A percentile compares a stretch with the other conserved stretches of the same genome.
phyloP scores from a whole-genome alignment of 2,113 vertebrate genomes.

The Cheilinus undulatus region DNA sequence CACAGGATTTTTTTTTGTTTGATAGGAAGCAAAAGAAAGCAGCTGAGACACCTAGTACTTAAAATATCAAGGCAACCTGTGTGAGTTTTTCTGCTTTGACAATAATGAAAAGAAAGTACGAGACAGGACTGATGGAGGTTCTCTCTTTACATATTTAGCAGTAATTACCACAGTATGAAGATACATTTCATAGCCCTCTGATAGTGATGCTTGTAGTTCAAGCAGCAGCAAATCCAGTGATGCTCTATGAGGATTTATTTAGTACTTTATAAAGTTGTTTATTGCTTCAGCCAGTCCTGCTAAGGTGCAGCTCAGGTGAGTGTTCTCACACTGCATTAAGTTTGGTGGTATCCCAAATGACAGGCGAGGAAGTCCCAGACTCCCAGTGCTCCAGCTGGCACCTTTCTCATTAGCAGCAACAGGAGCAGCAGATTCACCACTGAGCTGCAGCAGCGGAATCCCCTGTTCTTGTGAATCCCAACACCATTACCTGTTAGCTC shows the following conservation, averaged over 20 bases:
- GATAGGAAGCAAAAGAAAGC: no score
- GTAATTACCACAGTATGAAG: no score
- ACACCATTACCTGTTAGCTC: conserved; percentile 21
- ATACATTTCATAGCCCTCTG: no score
- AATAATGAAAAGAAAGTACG: no score
- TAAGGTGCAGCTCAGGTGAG: conserved; percentile 20
- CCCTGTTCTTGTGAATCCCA: conserved; percentile 49
- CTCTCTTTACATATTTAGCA: no score
- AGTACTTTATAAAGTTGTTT: background rate
- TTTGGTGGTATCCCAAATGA: conserved; percentile 43
- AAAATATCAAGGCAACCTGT: no score
- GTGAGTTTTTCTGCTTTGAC: no score
- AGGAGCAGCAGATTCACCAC: conserved; percentile 35
- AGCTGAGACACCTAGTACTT: no score
- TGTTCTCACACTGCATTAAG: conserved; percentile 38
- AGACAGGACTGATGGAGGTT: no score
- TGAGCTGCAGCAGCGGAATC: conserved; percentile 40
- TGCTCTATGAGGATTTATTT: background rate
- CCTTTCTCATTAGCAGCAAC: conserved; percentile 57
- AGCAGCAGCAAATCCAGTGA: background rate
- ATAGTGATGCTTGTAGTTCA: no score
- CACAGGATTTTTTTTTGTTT: no score
- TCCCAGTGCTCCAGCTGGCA: conserved; percentile 47
- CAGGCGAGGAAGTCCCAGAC: conserved; percentile 53
- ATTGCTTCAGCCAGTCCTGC: background rate